Base-by-base conservation (phyloP, 2,888 invertebrate genomes). In the Esperia sulphurella region DNA sequence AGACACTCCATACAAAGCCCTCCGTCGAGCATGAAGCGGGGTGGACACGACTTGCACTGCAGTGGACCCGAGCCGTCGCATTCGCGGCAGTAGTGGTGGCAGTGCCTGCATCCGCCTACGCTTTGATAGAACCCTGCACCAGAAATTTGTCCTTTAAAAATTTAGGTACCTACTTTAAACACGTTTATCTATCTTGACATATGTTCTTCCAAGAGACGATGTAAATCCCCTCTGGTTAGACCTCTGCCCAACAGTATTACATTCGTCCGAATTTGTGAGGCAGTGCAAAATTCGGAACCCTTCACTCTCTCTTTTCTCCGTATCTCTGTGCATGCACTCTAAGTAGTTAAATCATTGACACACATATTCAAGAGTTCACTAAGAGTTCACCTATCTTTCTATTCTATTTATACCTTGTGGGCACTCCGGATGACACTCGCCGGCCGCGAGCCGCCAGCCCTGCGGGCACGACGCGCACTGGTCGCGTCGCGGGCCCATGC, bases 21-120 rank as follows among this genome's bases (percentile, higher is more conserved):
- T 51, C 93, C 93, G 58, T 94, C 93, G 8, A 94, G 78, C 93
- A 94, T 94, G 66, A 92, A 94, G 41, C 92, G 93, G 0, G 92
- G 84, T 0, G 94, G 94, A 58, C 95, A 95, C 0, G 94, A 93
- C 39, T 92, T 93, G 76, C 95, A 95, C 64, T 93, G 92, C 44
- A 94, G 82, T 0, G 95, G 95, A 0, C 95, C 95, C 45, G 94
- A 94, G 54, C 93, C 97, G 74, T 94, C 93, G 77, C 97, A 97
- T 62, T 95, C 95, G 57, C 93, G 93, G 79, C 97, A 97, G 70
- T 95, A 95, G 78, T 95, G 95, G 86, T 96, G 96, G 83, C 97
- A 97, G 78, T 95, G 95, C 57, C 95, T 94, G 71, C 97, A 97
- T 8, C 95, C 95, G 63, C 92, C 95, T 55, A 92, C 91, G 4